These are phyloP conservation scores for Strix aluco DNA, from an alignment of 2,113 vertebrate genomes.

Conservation along the genomic window DNA sequence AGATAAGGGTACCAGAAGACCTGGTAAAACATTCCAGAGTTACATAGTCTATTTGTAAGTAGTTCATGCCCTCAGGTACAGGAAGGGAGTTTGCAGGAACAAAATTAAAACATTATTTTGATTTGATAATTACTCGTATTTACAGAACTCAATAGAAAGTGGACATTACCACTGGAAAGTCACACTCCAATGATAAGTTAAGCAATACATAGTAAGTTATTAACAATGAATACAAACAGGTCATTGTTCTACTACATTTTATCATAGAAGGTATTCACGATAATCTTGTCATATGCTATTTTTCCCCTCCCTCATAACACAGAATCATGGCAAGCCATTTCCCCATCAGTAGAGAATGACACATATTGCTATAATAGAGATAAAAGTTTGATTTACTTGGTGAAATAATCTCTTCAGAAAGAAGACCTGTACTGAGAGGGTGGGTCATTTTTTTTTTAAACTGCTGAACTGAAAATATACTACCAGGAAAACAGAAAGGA, in stretches of 20 bases:
- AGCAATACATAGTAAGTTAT: neutral
- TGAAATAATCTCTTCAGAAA: neutral
- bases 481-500: neutral
- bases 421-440: neutral
- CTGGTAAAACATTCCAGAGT: neutral
- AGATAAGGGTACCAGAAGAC: neutral
- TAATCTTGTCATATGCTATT: neutral
- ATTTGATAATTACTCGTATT: neutral
- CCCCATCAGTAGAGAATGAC: neutral
- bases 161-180: neutral
- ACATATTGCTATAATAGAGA: neutral
- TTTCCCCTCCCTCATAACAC: neutral
- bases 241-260: neutral
- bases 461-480: neutral
- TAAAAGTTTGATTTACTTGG: neutral
- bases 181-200: neutral
- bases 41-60: neutral
- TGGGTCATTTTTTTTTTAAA: neutral
- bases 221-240: neutral
- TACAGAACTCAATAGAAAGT: neutral
- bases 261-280: neutral
- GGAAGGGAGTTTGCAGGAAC: neutral
- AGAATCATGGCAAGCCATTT: neutral
- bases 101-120: neutral
- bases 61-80: neutral